Evolutionary conservation across 2,888 invertebrate species (phyloP).

Genomic region (Syritta pipiens): DNA sequence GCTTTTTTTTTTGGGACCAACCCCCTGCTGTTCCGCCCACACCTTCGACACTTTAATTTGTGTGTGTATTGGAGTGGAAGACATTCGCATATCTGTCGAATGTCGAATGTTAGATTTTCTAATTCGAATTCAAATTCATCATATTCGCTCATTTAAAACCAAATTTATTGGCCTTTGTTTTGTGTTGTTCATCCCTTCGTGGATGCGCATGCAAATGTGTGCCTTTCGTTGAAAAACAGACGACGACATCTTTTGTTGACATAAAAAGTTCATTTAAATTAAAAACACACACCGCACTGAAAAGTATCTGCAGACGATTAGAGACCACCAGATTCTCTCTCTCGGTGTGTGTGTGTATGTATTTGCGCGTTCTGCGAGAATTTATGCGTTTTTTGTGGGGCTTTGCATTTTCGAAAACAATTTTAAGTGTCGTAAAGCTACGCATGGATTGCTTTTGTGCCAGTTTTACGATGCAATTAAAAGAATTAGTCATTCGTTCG

Average conservation of each 20-base stretch:
- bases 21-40: no score
- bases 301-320: constrained; percentile 11
- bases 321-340: no score
- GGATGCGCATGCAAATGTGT: constrained; percentile 12
- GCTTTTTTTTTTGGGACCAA: constrained; percentile 27
- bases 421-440: constrained; percentile 55
- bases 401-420: constrained; percentile 37
- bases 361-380: neutral
- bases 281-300: neutral
- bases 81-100: neutral
- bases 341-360: no score
- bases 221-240: neutral
- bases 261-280: constrained; percentile 4
- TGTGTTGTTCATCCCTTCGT: no score
- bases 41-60: no score
- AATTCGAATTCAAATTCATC: neutral
- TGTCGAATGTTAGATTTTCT: neutral
- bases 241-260: constrained; percentile 13
- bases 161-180: constrained; percentile 5
- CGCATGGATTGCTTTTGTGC: constrained; percentile 49
- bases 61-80: neutral
- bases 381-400: neutral
- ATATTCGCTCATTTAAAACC: constrained; percentile 1
- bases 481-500: constrained; percentile 55
- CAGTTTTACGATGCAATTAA: constrained; percentile 59